phyloP scores from a whole-genome alignment of 2,888 invertebrate genomes.

The Entomobrya multifasciata region DNA sequence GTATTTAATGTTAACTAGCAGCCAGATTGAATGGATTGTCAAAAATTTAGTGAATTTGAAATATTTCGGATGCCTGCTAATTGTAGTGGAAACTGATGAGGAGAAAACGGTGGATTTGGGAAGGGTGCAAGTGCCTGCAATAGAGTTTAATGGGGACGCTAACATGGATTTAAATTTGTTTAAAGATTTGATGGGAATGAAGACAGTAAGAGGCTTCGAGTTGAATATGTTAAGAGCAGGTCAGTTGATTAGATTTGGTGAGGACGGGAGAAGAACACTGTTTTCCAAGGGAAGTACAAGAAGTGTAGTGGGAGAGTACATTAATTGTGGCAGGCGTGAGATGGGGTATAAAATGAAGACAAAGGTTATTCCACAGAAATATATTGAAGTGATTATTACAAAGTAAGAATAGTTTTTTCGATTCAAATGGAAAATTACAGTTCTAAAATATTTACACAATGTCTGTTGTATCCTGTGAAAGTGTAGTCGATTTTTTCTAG shows the following conservation, averaged over 20 bases:
- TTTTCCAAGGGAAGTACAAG: not conserved
- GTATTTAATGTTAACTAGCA: not conserved
- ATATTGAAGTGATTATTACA: not conserved
- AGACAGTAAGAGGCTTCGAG: not conserved
- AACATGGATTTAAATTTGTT: not conserved
- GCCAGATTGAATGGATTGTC: not conserved
- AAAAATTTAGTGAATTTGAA: not conserved
- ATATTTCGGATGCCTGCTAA: not conserved
- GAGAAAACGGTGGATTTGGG: not conserved
- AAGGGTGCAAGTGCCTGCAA: not conserved
- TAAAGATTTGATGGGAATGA: not conserved
- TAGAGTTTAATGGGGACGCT: not conserved
- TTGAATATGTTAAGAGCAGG: not conserved
- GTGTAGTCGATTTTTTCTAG: too few species aligned
- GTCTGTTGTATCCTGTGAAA: too few species aligned
- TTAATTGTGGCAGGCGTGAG: not conserved
- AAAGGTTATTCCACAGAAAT: not conserved
- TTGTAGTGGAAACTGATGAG: not conserved
- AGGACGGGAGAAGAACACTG: not conserved
- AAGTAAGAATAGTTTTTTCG: constrained; percentile 1
- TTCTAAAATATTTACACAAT: too few species aligned
- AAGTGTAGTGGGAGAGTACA: not conserved
- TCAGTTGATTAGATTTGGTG: not conserved
- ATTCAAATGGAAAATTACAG: too few species aligned
- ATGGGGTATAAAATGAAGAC: not conserved